Evolutionary conservation across 2,888 invertebrate genomes (phyloP), one percentile per base, ranked within the genome.

Genomic region (Apodemia mormo): DNA sequence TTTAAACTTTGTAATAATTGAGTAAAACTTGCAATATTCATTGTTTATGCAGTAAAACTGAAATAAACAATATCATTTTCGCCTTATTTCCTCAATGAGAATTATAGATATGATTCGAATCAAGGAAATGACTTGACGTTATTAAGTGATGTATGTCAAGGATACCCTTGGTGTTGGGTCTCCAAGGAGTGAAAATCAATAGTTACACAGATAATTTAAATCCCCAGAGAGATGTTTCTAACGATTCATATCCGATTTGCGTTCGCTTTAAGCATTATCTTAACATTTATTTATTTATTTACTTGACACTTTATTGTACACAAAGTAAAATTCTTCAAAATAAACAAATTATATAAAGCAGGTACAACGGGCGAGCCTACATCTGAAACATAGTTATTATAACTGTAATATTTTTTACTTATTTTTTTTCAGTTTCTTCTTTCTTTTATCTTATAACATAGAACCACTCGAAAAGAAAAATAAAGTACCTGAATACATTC

Each of bases 191-290:
- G 29, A 61, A 61, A 30, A 61, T 61, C 58, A 61, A 61, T 61
- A 61, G 58, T 61, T 61, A 30, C 58, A 2, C 33, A 61, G 58
- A 61, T 61, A 61, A 61, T 61, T 61, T 61, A 33, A 61, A 61
- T 61, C 33, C 58, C 33, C 14, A 33, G 33, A 61, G 58, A 5
- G 58, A 61, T 61, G 33, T 61, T 61, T 10, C 58, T 30, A 33
- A 12, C 58, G 58, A 61, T 61, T 61, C 58, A 61, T 33, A 61
- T 61, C 58, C 29, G 33, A 61, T 33, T 61, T 33, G 33, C 58
- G 58, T 61, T 33, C 12, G 58, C 14, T 14, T 6, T 6, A 12
- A 14, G 14, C 4, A 14, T 49, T 12, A 30, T 61, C 58, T 33
- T 61, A 29, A 58, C 29, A 29, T 29, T 52, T 52, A n/a, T n/a